Evolutionary conservation across 1,140 invertebrate genomes (phyloP).

Genomic region (Telenomus remus): DNA sequence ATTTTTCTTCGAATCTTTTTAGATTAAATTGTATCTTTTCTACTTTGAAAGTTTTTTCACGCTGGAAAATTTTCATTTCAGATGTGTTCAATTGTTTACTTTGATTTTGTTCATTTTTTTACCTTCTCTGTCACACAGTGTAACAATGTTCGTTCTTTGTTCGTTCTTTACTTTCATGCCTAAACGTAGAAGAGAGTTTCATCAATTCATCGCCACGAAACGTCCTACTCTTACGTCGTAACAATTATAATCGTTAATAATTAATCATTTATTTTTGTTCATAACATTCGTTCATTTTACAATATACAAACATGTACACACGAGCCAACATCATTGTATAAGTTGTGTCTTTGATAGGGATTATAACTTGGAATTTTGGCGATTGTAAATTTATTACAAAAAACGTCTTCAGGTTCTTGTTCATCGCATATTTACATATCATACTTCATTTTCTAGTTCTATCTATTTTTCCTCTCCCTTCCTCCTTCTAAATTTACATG

Average conservation of each 20-base stretch:
- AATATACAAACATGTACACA: constrained; percentile 67
- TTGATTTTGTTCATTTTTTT: neutral
- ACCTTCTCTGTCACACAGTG: too few relatives aligned
- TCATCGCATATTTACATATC: constrained; percentile 58
- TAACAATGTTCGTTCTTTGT: neutral
- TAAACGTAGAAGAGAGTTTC: constrained; percentile 5
- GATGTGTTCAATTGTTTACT: too few relatives aligned
- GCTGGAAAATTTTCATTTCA: too few relatives aligned
- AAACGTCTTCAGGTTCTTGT: constrained; percentile 57
- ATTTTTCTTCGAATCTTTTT: neutral
- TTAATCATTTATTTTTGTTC: neutral
- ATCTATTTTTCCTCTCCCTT: neutral
- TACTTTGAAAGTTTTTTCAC: too few relatives aligned
- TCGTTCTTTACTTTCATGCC: neutral
- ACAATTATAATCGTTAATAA: constrained; percentile 42
- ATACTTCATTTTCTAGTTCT: constrained; percentile 50
- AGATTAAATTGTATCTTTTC: too few relatives aligned
- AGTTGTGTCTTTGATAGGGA: constrained; percentile 55
- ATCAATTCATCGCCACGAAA: constrained; percentile 19
- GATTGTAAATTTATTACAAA: constrained; percentile 66
- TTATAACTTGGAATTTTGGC: constrained; percentile 65
- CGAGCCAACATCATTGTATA: constrained; percentile 64
- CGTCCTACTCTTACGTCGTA: constrained; percentile 14
- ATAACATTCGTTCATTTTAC: constrained; percentile 57
- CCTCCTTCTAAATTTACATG: constrained; percentile 41